These are phyloP conservation scores for Chrysopa pallens DNA, from an alignment of 1,140 invertebrate genomes.

Conservation along the genomic window DNA sequence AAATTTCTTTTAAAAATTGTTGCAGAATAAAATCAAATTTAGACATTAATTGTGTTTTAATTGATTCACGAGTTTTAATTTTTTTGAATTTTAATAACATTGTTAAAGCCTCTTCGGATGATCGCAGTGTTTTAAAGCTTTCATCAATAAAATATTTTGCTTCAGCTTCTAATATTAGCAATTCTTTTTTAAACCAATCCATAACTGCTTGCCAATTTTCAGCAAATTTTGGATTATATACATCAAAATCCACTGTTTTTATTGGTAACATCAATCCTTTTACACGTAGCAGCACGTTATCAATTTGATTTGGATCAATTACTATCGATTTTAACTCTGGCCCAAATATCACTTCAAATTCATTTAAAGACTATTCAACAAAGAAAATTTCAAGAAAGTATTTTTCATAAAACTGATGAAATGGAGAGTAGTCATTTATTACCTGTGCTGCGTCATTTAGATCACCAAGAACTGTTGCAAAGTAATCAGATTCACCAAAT, in stretches of 20 bases:
- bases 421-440: too few species aligned
- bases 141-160: slow-evolving; percentile 71
- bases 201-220: slow-evolving; percentile 71
- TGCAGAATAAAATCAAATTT: slow-evolving; percentile 75
- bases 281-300: slow-evolving; percentile 57
- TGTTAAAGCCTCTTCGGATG: slow-evolving; percentile 58
- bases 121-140: slow-evolving; percentile 52
- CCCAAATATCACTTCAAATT: slow-evolving; percentile 81
- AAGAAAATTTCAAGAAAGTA: too few species aligned
- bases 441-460: slow-evolving; percentile 55
- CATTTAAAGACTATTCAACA: slow-evolving; percentile 42
- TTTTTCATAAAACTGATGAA: too few species aligned
- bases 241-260: slow-evolving; percentile 58
- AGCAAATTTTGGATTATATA: slow-evolving; percentile 53
- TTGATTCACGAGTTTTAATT: slow-evolving; percentile 51
- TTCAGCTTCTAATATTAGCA: slow-evolving; percentile 56
- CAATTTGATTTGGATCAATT: slow-evolving; percentile 65
- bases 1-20: slow-evolving; percentile 69
- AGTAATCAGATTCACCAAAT: slow-evolving; percentile 70
- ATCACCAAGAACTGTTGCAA: slow-evolving; percentile 58
- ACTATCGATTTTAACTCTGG: slow-evolving; percentile 70
- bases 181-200: slow-evolving; percentile 53
- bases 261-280: slow-evolving; percentile 54
- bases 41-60: slow-evolving; percentile 49
- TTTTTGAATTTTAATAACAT: slow-evolving; percentile 64